Percentiles rank a stretch among this genome's conserved stretches.
Conservation (phyloP, 2,888 invertebrate species). For the Brachynemurus nebulosus region DNA sequence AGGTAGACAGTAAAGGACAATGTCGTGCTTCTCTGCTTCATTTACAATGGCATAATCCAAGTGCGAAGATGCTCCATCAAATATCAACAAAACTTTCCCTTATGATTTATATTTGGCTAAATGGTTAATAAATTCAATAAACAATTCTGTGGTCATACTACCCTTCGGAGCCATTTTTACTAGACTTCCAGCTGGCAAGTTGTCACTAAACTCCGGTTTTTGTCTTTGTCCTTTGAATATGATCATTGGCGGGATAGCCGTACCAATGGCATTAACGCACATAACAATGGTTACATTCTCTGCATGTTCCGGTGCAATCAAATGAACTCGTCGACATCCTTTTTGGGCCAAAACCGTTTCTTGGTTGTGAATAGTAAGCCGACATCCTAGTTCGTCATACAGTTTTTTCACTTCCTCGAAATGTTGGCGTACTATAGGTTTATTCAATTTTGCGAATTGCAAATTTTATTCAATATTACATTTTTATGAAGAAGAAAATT, state of each 20-base stretch:
- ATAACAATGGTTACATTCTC: constrained; percentile 14
- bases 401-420: constrained; percentile 19
- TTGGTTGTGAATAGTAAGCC: constrained; percentile 22
- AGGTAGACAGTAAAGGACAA: too few species aligned
- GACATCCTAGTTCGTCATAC: constrained; percentile 17
- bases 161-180: constrained; percentile 19
- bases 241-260: constrained; percentile 13
- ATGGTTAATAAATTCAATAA: constrained; percentile 15
- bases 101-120: constrained; percentile 15
- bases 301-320: constrained; percentile 13
- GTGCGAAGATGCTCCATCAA: constrained; percentile 18
- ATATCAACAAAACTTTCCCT: constrained; percentile 13
- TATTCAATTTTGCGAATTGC: constrained; percentile 12
- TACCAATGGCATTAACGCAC: constrained; percentile 12
- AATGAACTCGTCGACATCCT: constrained; percentile 10
- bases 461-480: too few species aligned
- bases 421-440: constrained; percentile 19
- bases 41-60: constrained; percentile 16
- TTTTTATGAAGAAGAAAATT: too few species aligned
- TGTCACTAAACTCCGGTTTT: constrained; percentile 16
- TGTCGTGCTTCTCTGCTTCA: constrained; percentile 14
- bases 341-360: constrained; percentile 19
- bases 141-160: constrained; percentile 16
- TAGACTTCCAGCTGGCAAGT: constrained; percentile 16
- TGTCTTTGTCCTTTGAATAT: constrained; percentile 14